Evolutionary conservation across 2,888 invertebrate genomes (phyloP), one percentile per base, ranked within the genome.

Genomic region (Cyaniris semiargus): DNA sequence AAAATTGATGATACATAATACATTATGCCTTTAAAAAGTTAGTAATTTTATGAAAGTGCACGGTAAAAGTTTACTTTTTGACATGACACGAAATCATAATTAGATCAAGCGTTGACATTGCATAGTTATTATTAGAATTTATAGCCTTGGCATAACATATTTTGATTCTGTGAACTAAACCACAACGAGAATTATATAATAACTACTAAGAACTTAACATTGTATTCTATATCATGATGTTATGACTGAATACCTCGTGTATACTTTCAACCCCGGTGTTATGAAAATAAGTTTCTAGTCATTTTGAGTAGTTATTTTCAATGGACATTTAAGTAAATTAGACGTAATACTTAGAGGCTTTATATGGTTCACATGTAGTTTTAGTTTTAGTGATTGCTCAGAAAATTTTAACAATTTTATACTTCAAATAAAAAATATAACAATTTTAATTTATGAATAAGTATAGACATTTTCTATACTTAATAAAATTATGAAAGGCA

Each of bases 261-360:
- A 60, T 66, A 66, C 15, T 15, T 66, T 66, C 15, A 66, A 66
- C 27, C 27, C 27, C 66, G 15, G 10, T 23, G 60, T 66, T 27
- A 66, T 27, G 60, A 66, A 27, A 66, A 66, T 31, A 27, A 27
- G 23, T 74, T 60, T 74, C 66, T 74, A 74, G 74, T 66, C 75
- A 27, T 34, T 77, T 77, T 71, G 58, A 71, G 76, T 76, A 76
- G 76, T 76, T 76, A 76, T 31, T 58, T 48, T 48, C 15, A 23
- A 74, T 13, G 23, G 15, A 23, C 44, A 21, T 10, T 15, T 44
- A 34, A 34, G n/a, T 71, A 71, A 21, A 38, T 34, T 71, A 71
- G 21, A 71, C 71, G 21, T 71, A 71, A 38, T 71, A 38, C 8
- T 34, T 53, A 74, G 74, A 74, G 74, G 74, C 74, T 74, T 74